Conservation (phyloP, 2,113 vertebrate genomes). For the Callionymus lyra region DNA sequence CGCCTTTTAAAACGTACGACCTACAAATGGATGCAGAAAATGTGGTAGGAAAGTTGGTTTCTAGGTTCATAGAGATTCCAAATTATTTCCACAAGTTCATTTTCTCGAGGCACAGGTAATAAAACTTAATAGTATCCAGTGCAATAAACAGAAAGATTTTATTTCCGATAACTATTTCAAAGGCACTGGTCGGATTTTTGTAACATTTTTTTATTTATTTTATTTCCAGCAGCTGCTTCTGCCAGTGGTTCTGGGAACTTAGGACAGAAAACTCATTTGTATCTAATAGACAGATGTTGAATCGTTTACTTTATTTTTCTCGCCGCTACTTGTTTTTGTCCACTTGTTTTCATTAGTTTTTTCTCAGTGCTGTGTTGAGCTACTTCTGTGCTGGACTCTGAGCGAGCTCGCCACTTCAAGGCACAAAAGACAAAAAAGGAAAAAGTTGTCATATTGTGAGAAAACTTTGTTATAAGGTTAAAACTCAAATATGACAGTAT, state of each 20-base stretch:
- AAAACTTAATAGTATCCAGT: slow-evolving; percentile 14
- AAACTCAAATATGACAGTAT: too few relatives aligned
- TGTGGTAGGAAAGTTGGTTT: slow-evolving; percentile 1
- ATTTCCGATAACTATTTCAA: slow-evolving; percentile 10
- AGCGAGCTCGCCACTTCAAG: too few relatives aligned
- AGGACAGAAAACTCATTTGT: background rate
- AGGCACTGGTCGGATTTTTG: slow-evolving; percentile 1
- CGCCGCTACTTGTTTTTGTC: slow-evolving; percentile 2
- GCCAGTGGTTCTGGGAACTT: slow-evolving; percentile 12
- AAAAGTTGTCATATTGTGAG: too few relatives aligned
- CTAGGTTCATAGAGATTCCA: slow-evolving; percentile 1
- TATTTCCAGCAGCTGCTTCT: slow-evolving; percentile 11
- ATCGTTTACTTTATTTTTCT: too few relatives aligned
- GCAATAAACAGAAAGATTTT: slow-evolving; percentile 3
- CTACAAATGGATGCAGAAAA: slow-evolving; percentile 1
- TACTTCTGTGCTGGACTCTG: too few relatives aligned
- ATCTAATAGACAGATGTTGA: too few relatives aligned
- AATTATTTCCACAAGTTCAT: slow-evolving; percentile 9
- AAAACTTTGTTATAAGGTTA: too few relatives aligned
- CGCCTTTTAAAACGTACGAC: slow-evolving; percentile 1
- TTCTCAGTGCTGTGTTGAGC: too few relatives aligned
- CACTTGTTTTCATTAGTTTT: background rate
- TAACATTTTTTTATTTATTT: slow-evolving; percentile 17
- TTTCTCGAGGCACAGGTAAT: slow-evolving; percentile 9
- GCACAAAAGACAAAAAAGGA: too few relatives aligned